Base-by-base conservation (phyloP, 2,113 vertebrate species). In the Poeciliopsis prolifica region DNA sequence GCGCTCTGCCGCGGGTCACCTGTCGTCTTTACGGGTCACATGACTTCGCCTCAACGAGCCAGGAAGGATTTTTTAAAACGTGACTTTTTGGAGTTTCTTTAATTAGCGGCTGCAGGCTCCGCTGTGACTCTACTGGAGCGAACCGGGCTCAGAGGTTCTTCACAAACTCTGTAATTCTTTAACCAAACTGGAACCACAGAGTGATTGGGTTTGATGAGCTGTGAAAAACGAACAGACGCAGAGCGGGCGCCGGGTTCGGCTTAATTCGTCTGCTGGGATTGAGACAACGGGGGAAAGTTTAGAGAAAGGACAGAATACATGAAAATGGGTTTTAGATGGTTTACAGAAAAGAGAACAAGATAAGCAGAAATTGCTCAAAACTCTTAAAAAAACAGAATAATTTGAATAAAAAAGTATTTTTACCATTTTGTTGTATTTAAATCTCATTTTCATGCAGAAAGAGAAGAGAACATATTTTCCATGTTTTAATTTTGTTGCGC, bases 201-300 rank as follows among this genome's bases (percentile, higher is more conserved):
- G 74, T 83, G 86, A 89, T 76, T 79, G 82, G 61, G 78, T 78
- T 85, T 83, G 85, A 89, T 89, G 83, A 89, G 82, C 83, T 87
- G 78, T 89, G 76, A 77, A 73, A 70, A 70, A 33, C 68, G 10
- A 58, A 69, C n/a, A 70, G 48, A 33, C 30, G 15, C 24, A 0
- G 17, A 12, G 31, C 24, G 33, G n/a, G 60, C 62, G 4, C 42
- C 13, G 42, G 4, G n/a, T 1, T 14, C 24, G 12, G 44, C 22
- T 30, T 48, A 19, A 51, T 51, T 22, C 6, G 2, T 54, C 67
- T 31, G 42, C 67, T 31, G 67, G 9, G 42, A 12, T 44, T 14
- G n/a, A 22, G 9, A 31, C 3, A 22, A 35, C n/a, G 30, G 0
- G 17, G 58, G 24, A 4, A 60, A 24, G 33, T 33, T 33, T 19